Evolutionary conservation across 2,888 invertebrate genomes (phyloP), one percentile per base, ranked within the genome.

Genomic region (Sericinus montela): DNA sequence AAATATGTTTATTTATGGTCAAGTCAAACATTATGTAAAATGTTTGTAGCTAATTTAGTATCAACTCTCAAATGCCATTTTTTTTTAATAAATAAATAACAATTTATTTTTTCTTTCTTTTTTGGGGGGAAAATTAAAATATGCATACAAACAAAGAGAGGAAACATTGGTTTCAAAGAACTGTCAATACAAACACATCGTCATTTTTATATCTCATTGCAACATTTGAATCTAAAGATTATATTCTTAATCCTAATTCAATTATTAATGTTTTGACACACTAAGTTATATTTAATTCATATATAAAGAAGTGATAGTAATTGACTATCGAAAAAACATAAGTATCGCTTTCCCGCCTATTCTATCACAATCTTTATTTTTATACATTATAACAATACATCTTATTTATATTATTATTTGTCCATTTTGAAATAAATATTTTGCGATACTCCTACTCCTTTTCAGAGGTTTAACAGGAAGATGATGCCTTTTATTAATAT

Each of bases 161-260:
- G 48, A 43, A 43, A 32, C 15, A 37, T 42, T 48, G 30, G 37
- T 38, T 47, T 43, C 30, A 43, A 32, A 48, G 25, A 8, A 13
- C 32, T 38, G 32, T 43, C 37, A 38, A 30, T 37, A 35, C 15
- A 36, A 25, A 35, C 1, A n/a, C 28, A 35, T 41, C 16, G 14
- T 15, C 25, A 14, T 19, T 19, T 5, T 5, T 19, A 28, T 40
- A 50, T 50, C 50, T 45, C 50, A 50, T 50, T 50, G 50, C 45
- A 50, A 50, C 50, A 41, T 45, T 25, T 8, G 8, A 25, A 25
- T 25, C 4, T 8, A 8, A 23, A 23, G 23, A 23, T 23, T 23
- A 4, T 25, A 7, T 25, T 25, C 1, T 25, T 25, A 8, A 25
- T 25, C 25, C 25, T 25, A 25, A 8, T 25, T 6, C 25, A 25